Percentiles rank a stretch among this genome's conserved stretches.
Conservation (phyloP, 2,888 invertebrate species). For the Troides helena region DNA sequence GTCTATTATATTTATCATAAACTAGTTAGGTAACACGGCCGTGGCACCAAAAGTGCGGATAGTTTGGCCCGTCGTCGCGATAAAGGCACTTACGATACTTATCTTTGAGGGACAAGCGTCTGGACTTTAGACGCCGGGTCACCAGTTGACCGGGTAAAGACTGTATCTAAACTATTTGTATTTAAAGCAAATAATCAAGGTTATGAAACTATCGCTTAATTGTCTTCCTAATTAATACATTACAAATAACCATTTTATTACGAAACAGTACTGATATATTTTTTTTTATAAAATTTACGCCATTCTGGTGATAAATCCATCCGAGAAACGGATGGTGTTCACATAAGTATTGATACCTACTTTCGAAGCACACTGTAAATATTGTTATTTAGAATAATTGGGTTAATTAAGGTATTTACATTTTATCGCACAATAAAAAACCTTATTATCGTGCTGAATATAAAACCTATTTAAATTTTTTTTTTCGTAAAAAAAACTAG, state of each 20-base stretch:
- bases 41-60: slow-evolving; percentile 1
- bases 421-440: too few species aligned
- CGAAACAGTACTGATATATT: neutral
- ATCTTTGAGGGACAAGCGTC: slow-evolving; percentile 12
- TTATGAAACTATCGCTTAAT: neutral
- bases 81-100: slow-evolving; percentile 12
- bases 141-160: slow-evolving; percentile 13
- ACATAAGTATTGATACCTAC: too few species aligned
- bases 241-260: neutral
- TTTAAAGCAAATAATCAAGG: neutral
- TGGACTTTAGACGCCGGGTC: slow-evolving; percentile 17
- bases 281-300: too few species aligned
- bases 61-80: slow-evolving; percentile 14
- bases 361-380: too few species aligned
- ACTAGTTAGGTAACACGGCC: slow-evolving; percentile 10
- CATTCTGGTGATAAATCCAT: too few species aligned
- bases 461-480: too few species aligned
- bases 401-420: too few species aligned
- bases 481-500: too few species aligned
- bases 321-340: too few species aligned
- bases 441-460: too few species aligned
- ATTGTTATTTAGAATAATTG: too few species aligned
- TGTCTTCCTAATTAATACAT: neutral
- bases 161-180: neutral
- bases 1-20: neutral